Conservation (phyloP, 2,888 invertebrate genomes). For the Drosophila rubida region DNA sequence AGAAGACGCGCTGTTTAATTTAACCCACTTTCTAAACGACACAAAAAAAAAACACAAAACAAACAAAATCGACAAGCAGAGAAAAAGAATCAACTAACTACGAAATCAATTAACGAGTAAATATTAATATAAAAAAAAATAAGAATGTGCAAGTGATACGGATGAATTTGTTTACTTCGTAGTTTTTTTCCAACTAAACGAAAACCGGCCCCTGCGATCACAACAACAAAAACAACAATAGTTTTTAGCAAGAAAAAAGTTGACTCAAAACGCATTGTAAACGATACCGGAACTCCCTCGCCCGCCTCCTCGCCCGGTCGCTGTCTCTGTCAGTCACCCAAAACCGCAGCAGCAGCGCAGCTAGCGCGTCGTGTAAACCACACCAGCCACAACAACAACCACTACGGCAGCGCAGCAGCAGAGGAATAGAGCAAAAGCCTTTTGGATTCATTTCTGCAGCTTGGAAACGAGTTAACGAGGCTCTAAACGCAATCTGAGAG, state of each 20-base stretch:
- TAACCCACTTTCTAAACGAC: conserved; percentile 80
- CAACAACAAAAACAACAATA: conserved; percentile 31
- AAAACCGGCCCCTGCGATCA: conserved; percentile 33
- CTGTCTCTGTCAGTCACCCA: conserved; percentile 26
- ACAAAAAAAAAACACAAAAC: conserved; percentile 30
- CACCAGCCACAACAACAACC: conserved; percentile 46
- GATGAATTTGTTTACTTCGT: conserved; percentile 45
- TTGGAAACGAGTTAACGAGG: conserved; percentile 65
- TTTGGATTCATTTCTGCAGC: conserved; percentile 25
- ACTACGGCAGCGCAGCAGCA: conserved; percentile 36
- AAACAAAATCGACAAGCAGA: conserved; percentile 53
- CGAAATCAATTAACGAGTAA: conserved; percentile 70
- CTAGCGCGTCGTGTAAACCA: conserved; percentile 59
- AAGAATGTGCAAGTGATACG: conserved; percentile 68
- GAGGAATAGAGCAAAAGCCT: conserved; percentile 29
- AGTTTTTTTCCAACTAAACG: conserved; percentile 58
- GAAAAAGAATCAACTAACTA: conserved; percentile 49
- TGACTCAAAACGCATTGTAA: conserved; percentile 59
- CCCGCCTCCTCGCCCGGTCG: conserved; percentile 6
- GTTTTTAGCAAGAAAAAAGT: conserved; percentile 46
- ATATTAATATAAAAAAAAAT: conserved; percentile 48
- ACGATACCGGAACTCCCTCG: conserved; percentile 56
- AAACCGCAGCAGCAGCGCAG: conserved; percentile 53
- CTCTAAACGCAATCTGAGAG: conserved; percentile 34
- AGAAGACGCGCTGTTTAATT: conserved; percentile 64